Base-by-base conservation (phyloP, 2,888 invertebrate species). In the Drosophila ustulata region DNA sequence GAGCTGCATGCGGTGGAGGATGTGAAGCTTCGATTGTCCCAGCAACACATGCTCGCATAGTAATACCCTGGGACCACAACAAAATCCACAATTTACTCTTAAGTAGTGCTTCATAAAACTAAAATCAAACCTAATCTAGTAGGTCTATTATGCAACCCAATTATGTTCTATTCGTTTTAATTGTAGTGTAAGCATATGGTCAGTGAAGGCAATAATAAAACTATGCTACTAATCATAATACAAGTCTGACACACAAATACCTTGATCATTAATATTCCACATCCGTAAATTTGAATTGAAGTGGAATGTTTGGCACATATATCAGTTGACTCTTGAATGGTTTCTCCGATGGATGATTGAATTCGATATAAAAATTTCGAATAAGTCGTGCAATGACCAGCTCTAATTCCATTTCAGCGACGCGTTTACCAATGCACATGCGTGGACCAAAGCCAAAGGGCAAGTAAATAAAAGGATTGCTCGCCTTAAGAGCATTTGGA, bases 371-470 rank as follows among this genome's bases (percentile, higher is more conserved):
- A 41, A 85, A 92, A 66, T 91, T 91, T 1, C 91, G 75, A 4
- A 91, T 67, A 0, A 91, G 56, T 9, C 90, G 93, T 9, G 93
- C 92, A 4, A 94, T 72, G 0, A 95, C 91, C 43, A 93, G 92
- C 89, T 95, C 94, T 64, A 96, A 93, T 90, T 96, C 96, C 84
- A 96, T 93, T 83, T 96, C 95, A 0, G 96, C 96, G 72, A 97
- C 95, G 82, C 96, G 93, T 82, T 95, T 93, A 3, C 96, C 96
- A 72, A 96, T 94, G 85, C 96, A 96, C 70, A 94, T 94, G 49
- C 96, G 93, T 0, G 95, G 93, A 0, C 96, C 96, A 83, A 94
- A 95, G 0, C 96, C 96, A 88, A 96, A 96, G 0, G 96, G 96
- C 66, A 95, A 89, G 66, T 84, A 90, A 0, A 89, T 50, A 34